Conservation (phyloP, 2,797 vertebrate species). For the Anas bahamensis region DNA sequence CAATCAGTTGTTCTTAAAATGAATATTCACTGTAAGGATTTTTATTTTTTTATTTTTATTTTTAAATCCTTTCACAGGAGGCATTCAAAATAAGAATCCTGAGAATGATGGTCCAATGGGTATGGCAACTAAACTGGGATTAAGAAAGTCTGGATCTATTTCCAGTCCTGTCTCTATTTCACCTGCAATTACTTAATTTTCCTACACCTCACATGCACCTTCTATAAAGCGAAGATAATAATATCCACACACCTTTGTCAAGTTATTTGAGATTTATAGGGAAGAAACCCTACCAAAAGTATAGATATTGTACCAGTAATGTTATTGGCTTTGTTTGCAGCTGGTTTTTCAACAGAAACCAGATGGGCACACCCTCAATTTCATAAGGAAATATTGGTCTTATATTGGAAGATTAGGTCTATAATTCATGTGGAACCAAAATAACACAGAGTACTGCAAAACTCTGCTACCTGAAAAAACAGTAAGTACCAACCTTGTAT, state of each 20-base stretch:
- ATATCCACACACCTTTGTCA: background rate
- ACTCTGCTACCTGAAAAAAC: background rate
- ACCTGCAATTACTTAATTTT: background rate
- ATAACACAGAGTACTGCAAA: background rate
- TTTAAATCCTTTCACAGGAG: background rate
- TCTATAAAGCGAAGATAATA: background rate
- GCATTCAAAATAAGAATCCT: background rate
- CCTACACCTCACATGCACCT: background rate
- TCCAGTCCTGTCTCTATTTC: background rate
- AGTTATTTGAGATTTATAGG: background rate
- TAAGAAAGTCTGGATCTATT: background rate
- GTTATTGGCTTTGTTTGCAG: background rate
- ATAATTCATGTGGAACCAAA: background rate
- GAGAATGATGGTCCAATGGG: background rate
- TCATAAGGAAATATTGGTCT: background rate
- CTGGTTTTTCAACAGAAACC: background rate
- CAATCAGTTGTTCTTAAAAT: background rate
- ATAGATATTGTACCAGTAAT: background rate
- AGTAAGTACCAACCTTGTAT: rapidly evolving
- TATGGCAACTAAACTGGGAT: rapidly evolving
- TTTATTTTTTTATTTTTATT: background rate
- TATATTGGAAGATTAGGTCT: background rate
- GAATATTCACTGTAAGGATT: background rate
- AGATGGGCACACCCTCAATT: background rate
- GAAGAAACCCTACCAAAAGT: background rate